Conservation (phyloP, 2,797 vertebrate genomes). For the Anas flavirostris region DNA sequence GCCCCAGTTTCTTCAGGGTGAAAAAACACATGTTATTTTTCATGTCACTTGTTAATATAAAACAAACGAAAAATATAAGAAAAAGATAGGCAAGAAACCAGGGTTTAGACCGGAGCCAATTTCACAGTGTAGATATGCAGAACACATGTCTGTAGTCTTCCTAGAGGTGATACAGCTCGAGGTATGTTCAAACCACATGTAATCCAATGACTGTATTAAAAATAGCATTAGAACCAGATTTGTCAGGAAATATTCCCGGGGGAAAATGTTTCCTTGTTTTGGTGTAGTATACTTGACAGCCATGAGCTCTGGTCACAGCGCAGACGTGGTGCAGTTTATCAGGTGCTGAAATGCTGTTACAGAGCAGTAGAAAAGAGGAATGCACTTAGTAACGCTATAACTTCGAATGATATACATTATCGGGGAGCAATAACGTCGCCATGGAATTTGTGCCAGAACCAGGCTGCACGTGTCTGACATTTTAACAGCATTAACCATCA, state of each 20-base stretch:
- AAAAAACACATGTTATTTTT: not conserved
- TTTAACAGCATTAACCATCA: constrained; percentile 39
- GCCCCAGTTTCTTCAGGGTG: not conserved
- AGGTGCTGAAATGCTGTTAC: constrained; percentile 59
- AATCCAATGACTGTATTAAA: not conserved
- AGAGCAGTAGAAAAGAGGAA: constrained; percentile 54
- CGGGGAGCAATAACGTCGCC: not conserved
- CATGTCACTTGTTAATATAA: not conserved
- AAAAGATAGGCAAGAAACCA: not conserved
- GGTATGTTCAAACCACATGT: not conserved
- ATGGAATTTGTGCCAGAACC: constrained; percentile 30
- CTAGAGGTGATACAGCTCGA: not conserved
- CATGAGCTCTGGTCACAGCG: not conserved
- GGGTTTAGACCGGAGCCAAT: not conserved
- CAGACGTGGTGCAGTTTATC: not conserved
- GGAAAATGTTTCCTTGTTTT: constrained; percentile 21
- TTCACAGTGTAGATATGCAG: not conserved
- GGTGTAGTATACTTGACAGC: not conserved
- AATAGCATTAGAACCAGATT: not conserved
- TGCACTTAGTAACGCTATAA: constrained; percentile 34
- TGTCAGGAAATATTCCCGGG: not conserved
- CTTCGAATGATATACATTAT: constrained; percentile 3
- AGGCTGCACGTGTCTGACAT: constrained; percentile 28
- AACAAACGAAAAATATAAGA: not conserved
- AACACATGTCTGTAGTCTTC: not conserved